Evolutionary conservation across 2,888 invertebrate species (phyloP).

Genomic region (Atrina japonica): DNA sequence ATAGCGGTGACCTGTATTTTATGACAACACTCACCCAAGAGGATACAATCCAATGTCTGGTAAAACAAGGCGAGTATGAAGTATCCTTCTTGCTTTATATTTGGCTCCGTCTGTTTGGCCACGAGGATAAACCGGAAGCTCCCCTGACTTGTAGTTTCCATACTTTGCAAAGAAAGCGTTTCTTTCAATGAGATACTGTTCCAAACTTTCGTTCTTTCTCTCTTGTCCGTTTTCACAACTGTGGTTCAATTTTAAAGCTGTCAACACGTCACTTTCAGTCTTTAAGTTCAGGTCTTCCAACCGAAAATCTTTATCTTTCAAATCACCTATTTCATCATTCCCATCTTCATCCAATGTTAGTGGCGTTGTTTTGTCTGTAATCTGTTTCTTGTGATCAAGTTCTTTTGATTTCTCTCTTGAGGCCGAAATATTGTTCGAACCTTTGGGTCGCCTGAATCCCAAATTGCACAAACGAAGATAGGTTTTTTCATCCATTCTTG

Average conservation of each 20-base stretch:
- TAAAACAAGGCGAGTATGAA: neutral
- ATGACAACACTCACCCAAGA: neutral
- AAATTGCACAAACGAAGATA: slow-evolving; percentile 46
- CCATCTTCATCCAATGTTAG: neutral
- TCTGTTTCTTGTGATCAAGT: neutral
- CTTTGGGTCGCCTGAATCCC: slow-evolving; percentile 37
- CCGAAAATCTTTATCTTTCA: slow-evolving; percentile 39
- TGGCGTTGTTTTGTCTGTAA: neutral
- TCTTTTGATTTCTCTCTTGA: neutral
- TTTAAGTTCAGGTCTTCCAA: slow-evolving; percentile 36
- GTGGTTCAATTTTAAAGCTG: neutral
- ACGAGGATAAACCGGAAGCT: neutral
- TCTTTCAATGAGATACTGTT: slow-evolving; percentile 22
- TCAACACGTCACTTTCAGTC: slow-evolving; percentile 9
- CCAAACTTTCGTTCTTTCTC: neutral
- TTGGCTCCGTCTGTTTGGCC: neutral
- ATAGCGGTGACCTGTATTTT: too few relatives aligned
- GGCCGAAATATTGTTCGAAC: neutral
- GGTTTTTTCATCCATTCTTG: slow-evolving; percentile 34
- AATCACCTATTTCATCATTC: slow-evolving; percentile 17
- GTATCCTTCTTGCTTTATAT: slow-evolving; percentile 1
- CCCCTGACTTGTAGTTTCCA: slow-evolving; percentile 21
- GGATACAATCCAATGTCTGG: slow-evolving; percentile 6
- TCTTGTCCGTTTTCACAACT: neutral
- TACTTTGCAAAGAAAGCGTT: slow-evolving; percentile 32